Evolutionary conservation across 2,888 invertebrate species (phyloP).

Genomic region (Villa cingulata): DNA sequence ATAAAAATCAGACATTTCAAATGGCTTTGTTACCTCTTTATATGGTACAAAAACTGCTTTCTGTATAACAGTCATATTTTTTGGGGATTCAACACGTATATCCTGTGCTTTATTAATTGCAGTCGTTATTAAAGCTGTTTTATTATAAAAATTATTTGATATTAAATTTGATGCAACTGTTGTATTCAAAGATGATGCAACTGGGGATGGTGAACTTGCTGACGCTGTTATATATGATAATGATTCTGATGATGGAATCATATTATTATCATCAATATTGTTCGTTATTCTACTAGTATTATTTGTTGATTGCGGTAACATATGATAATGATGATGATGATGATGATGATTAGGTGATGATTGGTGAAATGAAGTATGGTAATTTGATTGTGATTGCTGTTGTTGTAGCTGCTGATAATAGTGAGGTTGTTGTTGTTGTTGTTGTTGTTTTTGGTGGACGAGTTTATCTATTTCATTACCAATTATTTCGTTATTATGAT

Average conservation of each 20-base stretch:
- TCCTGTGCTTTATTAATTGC: constrained; percentile 22
- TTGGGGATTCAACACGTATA: constrained; percentile 60
- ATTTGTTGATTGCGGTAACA: background rate
- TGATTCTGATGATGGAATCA: background rate
- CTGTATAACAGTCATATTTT: constrained; percentile 72
- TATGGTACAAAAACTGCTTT: constrained; percentile 83
- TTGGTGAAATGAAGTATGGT: background rate
- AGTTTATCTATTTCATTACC: too few species aligned
- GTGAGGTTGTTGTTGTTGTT: too few species aligned
- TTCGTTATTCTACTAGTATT: background rate
- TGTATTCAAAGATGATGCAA: background rate
- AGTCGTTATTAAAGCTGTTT: background rate
- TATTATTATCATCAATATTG: too few species aligned
- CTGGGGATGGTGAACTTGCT: background rate
- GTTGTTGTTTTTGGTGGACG: too few species aligned
- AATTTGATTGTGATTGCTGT: background rate
- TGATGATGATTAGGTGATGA: constrained; percentile 8
- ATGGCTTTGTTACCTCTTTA: constrained; percentile 88
- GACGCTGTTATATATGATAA: background rate
- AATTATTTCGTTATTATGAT: background rate
- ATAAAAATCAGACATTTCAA: constrained; percentile 96
- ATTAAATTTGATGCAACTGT: background rate
- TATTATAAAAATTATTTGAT: constrained; percentile 7
- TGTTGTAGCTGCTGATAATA: background rate
- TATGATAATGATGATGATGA: constrained; percentile 2